Base-by-base conservation (phyloP, 2,113 vertebrate species). In the Fukomys damarensis region DNA sequence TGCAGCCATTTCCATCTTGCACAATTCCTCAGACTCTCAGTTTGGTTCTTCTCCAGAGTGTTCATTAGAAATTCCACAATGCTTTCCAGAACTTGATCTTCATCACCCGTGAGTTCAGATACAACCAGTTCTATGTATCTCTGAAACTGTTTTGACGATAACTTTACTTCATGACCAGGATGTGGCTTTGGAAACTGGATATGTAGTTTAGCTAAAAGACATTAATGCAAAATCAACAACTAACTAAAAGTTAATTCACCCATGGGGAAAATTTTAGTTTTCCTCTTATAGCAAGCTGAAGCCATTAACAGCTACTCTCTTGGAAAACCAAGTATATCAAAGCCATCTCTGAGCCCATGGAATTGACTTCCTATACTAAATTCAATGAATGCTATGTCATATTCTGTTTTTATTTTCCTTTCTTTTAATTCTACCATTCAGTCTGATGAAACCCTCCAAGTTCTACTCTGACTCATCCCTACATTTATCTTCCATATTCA, bases 1-100 rank as follows among this genome's bases (percentile, higher is more conserved):
- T 97, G 95, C 38, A 99, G 97, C 99, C 99, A 99, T 52, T 98
- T 98, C 38, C 93, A 97, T 85, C 99, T 98, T 63, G 97, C 70
- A 14, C 46, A 85, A 35, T 97, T 97, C 11, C 97, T 97, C 74
- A 98, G 77, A 38, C 22, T 68, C 41, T 98, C 96, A 0, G 0
- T 2, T 38, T 32, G 97, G 11, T 77, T 98, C 49, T n/a, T 96
- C 81, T 98, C 90, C 95, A 98, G 87, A 0, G 72, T 56, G 19
- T 49, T 70, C 43, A 95, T 98, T 95, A 99, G 98, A 83, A 98
- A 99, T 92, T 93, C 98, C 87, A 99, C 98, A 54, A 99, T 0
- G 6, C 87, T 97, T 52, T 98, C 98, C 43, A 98, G 77, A 54
- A 97, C 92, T 77, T 98, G 91, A 28, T 98, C 95, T 89, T 98